Percentiles rank a stretch among this genome's conserved stretches.
phyloP scores from a whole-genome alignment of 1,140 invertebrate species.

The Aphis craccivora region DNA sequence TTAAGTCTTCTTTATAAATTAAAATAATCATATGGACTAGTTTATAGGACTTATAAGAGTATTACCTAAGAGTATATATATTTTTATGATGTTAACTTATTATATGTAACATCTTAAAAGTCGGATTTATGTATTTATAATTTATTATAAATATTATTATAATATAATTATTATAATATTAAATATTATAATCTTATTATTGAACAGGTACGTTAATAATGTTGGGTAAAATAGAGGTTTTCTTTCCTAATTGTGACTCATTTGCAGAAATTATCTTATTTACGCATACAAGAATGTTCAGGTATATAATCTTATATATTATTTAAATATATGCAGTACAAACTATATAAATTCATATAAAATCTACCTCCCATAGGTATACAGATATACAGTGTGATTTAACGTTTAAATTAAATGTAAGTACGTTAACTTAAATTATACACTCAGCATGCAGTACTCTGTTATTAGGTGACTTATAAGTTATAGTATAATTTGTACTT shows the following conservation, averaged over 20 bases:
- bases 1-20: too few relatives aligned
- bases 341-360: background rate
- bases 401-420: background rate
- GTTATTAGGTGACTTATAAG: background rate
- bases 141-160: too few relatives aligned
- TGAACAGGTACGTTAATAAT: background rate
- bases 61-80: too few relatives aligned
- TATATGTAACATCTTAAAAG: too few relatives aligned
- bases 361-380: background rate
- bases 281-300: background rate
- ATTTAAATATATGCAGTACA: background rate
- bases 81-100: too few relatives aligned
- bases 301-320: background rate
- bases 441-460: background rate
- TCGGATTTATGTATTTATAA: too few relatives aligned
- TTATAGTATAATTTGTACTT: background rate
- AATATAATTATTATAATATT: too few relatives aligned
- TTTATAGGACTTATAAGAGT: too few relatives aligned
- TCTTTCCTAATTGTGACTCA: background rate
- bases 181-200: background rate
- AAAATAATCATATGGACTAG: too few relatives aligned
- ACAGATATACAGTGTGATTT: background rate
- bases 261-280: background rate
- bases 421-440: background rate
- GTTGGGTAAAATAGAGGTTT: background rate